A percentile compares a stretch with the other conserved stretches of the same genome.
These are phyloP conservation scores for Chaetophractus vellerosus DNA, from an alignment of 2,797 vertebrate genomes.

Conservation along the genomic window DNA sequence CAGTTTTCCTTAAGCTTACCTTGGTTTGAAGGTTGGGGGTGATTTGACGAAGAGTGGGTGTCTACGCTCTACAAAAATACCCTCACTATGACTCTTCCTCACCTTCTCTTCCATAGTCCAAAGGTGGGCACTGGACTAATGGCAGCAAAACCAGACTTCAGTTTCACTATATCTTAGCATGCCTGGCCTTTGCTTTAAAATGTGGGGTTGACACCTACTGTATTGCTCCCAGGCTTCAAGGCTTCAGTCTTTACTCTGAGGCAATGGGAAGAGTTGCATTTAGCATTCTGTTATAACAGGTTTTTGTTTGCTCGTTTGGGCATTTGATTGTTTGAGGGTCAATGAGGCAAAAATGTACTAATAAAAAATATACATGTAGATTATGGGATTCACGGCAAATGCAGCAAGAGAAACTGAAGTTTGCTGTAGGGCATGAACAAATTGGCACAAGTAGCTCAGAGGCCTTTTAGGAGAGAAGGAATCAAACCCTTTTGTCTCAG, in stretches of 20 bases:
- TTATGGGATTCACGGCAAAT: not conserved
- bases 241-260: not conserved
- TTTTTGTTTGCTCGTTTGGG: not conserved
- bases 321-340: not conserved
- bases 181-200: not conserved
- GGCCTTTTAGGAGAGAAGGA: slow-evolving; percentile 19
- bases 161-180: not conserved
- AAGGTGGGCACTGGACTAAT: not conserved
- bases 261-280: not conserved
- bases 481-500: slow-evolving; percentile 40
- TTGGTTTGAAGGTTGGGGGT: no score
- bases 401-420: not conserved
- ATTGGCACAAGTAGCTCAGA: not conserved
- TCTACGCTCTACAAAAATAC: not conserved
- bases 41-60: no score
- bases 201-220: not conserved
- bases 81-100: not conserved
- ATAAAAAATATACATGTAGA: not conserved
- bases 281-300: not conserved
- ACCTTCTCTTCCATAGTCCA: not conserved
- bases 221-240: not conserved
- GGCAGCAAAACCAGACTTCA: not conserved
- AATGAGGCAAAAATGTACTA: not conserved
- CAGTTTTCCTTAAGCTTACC: not conserved
- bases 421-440: not conserved